Evolutionary conservation across 2,113 vertebrate genomes (phyloP), one percentile per base, ranked within the genome.

Genomic region (Cyphomyrus plagiostoma): DNA sequence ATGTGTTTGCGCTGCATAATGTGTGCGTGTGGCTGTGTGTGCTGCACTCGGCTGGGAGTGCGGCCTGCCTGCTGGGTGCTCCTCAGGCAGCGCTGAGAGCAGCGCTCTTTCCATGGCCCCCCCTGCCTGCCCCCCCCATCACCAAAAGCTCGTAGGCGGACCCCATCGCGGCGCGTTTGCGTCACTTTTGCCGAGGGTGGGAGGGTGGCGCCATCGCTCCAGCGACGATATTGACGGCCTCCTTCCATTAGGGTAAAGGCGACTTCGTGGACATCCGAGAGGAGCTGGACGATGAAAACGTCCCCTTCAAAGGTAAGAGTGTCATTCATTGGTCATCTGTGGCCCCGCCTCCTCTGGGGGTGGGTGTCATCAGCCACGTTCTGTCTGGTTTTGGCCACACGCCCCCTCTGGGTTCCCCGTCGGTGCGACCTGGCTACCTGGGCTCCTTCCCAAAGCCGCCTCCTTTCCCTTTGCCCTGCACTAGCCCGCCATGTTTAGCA

Each of bases 231-330:
- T 5, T 80, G 74, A 80, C 6, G 3, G 2, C 13, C 2, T 21
- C 35, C 30, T 42, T 42, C 6, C 35, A 46, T 90, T 92, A 97
- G 96, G 95, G 92, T 93, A 95, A 94, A 85, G 93, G 95, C 89
- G 94, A 96, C 88, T 95, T 95, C 93, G 94, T 96, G 92, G 96
- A 97, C 88, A 97, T 97, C 94, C 93, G 96, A 93, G 96, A 97
- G 94, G 94, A 96, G 92, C 92, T 95, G 86, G 92, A 95, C 92
- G 95, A 93, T 91, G 94, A 94, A 26, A 92, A 89, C 87, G 93
- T 92, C 90, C 93, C 94, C 13, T 93, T 94, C 92, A 90, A 96
- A 96, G 95, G 96, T 97, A 95, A 88, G 58, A 52, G 4, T 88
- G 42, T 21, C 80, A 21, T 45, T 35, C 66, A 35, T 9, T 53